phyloP scores from a whole-genome alignment of 2,113 vertebrate genomes.

The Rhinolophus sinicus region DNA sequence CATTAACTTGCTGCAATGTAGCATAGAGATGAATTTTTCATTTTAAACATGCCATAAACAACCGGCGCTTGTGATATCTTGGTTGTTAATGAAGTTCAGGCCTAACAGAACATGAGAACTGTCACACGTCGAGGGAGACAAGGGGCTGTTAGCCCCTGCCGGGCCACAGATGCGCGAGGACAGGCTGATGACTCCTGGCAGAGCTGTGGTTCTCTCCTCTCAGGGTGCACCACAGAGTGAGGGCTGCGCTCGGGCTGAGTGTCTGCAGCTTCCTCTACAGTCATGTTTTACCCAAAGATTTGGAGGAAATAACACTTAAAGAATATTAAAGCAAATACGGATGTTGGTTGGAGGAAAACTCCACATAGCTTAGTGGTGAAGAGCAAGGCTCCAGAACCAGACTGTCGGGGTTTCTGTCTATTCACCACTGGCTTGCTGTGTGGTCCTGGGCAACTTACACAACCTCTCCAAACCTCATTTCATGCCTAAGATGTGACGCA shows the following conservation, averaged over 20 bases:
- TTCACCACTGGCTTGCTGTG: too few relatives aligned
- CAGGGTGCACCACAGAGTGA: fast-evolving
- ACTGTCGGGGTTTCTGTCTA: neutral
- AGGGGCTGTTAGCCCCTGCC: neutral
- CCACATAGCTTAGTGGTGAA: neutral
- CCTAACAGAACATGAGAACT: neutral
- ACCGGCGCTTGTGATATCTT: constrained; percentile 60
- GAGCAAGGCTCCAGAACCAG: neutral
- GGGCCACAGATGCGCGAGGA: neutral
- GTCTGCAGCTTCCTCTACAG: neutral
- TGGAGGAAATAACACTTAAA: neutral
- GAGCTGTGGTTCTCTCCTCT: neutral
- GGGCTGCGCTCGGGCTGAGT: neutral
- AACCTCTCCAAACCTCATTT: neutral
- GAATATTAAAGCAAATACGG: neutral
- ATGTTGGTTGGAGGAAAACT: neutral
- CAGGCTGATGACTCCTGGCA: neutral
- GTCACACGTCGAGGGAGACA: neutral
- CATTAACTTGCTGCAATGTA: constrained; percentile 80
- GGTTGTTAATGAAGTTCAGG: constrained; percentile 59
- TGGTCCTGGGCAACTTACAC: neutral
- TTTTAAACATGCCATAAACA: constrained; percentile 76
- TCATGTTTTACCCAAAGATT: neutral
- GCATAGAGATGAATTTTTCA: constrained; percentile 78
- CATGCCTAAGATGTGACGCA: neutral